A percentile compares a stretch with the other conserved stretches of the same genome.
Evolutionary conservation across 2,113 vertebrate species (phyloP).

Genomic region (Macquaria australasica): DNA sequence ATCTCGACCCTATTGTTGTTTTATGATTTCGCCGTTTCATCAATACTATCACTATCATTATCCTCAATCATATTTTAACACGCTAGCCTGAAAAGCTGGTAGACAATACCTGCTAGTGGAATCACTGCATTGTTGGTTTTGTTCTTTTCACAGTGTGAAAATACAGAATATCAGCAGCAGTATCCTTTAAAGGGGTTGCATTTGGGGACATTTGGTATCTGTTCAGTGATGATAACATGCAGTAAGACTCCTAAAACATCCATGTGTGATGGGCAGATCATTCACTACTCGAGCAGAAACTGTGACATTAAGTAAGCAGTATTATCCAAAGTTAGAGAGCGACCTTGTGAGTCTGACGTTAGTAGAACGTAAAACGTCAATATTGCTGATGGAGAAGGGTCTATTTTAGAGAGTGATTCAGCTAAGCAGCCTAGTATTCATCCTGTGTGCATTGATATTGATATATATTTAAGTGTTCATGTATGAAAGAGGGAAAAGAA

Average conservation of each 20-base stretch:
- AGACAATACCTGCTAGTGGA: too few species aligned
- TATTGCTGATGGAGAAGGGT: background rate
- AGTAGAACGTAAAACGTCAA: background rate
- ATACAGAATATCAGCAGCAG: background rate
- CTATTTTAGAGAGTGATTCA: background rate
- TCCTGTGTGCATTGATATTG: background rate
- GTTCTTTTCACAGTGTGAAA: background rate
- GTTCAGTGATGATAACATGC: too few species aligned
- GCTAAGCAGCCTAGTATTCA: background rate
- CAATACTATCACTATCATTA: too few species aligned
- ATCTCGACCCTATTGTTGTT: too few species aligned
- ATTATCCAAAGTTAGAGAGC: background rate
- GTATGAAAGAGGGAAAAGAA: background rate
- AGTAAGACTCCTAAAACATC: too few species aligned
- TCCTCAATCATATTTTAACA: too few species aligned
- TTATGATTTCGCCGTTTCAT: too few species aligned
- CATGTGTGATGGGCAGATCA: background rate
- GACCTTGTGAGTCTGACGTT: conserved; percentile 1
- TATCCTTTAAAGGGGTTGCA: background rate
- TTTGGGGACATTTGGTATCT: background rate
- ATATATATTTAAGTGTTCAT: background rate
- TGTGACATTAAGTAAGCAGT: background rate
- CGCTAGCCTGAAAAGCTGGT: too few species aligned
- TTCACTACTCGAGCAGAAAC: background rate
- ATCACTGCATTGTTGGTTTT: background rate